A percentile compares a stretch with the other conserved stretches of the same genome.
phyloP scores from a whole-genome alignment of 2,888 invertebrate species.

The Protodeltote pygarga region DNA sequence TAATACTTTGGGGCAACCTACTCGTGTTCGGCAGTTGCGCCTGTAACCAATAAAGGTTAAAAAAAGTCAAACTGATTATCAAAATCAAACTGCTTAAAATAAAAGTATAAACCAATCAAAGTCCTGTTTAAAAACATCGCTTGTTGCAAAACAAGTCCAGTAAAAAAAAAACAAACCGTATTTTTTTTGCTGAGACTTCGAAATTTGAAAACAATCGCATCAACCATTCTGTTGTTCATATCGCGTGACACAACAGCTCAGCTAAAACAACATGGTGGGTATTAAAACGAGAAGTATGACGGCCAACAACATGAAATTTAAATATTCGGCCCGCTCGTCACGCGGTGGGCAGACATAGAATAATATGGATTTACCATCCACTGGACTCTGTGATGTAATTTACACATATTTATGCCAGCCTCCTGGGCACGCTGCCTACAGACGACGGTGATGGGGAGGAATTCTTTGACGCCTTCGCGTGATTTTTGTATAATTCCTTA shows the following conservation, averaged over 20 bases:
- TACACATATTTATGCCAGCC: too few relatives aligned
- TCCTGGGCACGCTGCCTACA: too few relatives aligned
- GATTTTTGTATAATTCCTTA: too few relatives aligned
- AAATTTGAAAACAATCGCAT: conserved; percentile 20
- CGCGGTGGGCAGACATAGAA: too few relatives aligned
- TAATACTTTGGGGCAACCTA: not conserved
- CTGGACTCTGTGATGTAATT: too few relatives aligned
- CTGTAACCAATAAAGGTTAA: not conserved
- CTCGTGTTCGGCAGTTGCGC: too few relatives aligned
- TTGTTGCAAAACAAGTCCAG: not conserved
- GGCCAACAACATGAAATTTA: conserved; percentile 68
- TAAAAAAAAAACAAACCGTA: conserved; percentile 4
- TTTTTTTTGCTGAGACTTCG: conserved; percentile 2
- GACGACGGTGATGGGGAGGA: too few relatives aligned
- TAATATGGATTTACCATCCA: too few relatives aligned
- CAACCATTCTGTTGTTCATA: conserved; percentile 19
- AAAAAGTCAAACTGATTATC: not conserved
- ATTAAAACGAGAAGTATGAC: conserved; percentile 59
- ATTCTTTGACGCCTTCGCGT: too few relatives aligned
- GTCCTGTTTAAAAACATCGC: not conserved
- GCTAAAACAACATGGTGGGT: conserved; percentile 42
- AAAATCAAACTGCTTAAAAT: not conserved
- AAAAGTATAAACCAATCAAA: not conserved
- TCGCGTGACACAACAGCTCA: conserved; percentile 36
- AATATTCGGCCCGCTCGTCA: conserved; percentile 58